A percentile compares a stretch with the other conserved stretches of the same genome.
Conservation (phyloP, 1,140 invertebrate species). For the Hesperophylax magnus region DNA sequence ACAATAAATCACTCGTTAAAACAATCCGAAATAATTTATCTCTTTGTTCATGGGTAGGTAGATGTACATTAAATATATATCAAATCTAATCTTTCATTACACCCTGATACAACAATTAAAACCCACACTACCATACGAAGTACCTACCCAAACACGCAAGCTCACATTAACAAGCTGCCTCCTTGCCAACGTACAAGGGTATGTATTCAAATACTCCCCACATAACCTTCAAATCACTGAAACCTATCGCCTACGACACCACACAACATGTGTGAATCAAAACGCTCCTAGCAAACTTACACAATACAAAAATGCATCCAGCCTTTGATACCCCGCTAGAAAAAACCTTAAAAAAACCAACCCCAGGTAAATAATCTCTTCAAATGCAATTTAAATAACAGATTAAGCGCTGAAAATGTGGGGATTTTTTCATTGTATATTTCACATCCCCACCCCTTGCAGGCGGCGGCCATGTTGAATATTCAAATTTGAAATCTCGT, state of each 20-base stretch:
- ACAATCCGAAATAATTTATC: no score
- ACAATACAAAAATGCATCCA: constrained; percentile 16
- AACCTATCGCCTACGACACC: background rate
- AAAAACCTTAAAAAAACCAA: constrained; percentile 7
- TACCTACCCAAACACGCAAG: no score
- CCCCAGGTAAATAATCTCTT: constrained; percentile 52
- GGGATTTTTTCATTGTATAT: background rate
- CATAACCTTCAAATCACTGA: background rate
- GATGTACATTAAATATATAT: no score
- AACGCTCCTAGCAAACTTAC: background rate
- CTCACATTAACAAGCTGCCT: background rate
- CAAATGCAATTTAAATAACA: constrained; percentile 57
- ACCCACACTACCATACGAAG: no score
- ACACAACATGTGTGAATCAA: constrained; percentile 8
- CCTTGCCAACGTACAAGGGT: background rate
- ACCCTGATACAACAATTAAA: no score
- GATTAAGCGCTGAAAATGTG: constrained; percentile 42
- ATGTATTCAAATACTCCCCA: background rate
- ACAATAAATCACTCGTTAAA: no score
- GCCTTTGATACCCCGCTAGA: background rate
- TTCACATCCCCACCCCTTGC: constrained; percentile 8
- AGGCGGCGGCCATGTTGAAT: constrained; percentile 51
- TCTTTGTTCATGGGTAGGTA: no score
- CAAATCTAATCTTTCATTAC: no score
- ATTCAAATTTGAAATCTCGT: constrained; percentile 48